Evolutionary conservation across 2,113 vertebrate genomes (phyloP), one percentile per base, ranked within the genome.

Genomic region (Grus americana): DNA sequence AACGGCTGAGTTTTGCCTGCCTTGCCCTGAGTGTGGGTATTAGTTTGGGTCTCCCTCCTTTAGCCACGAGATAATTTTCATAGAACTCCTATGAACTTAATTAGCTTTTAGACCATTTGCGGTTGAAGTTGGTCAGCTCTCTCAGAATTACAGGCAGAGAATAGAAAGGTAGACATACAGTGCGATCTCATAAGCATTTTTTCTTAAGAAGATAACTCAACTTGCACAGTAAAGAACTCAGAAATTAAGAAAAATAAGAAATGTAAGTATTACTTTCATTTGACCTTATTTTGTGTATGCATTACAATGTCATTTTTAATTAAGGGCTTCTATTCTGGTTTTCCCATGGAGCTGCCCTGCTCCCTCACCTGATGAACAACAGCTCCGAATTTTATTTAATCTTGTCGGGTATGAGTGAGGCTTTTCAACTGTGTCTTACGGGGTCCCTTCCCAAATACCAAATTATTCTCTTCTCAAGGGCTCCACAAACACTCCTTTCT

Each of bases 361-460:
- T 79, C 46, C 23, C 16, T 75, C 23, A 46, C 19, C 5, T 1
- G 1, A 27, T 40, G 26, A 88, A 58, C 23, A 54, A 21, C 3
- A 1, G 8, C 29, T 85, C 52, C 0, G 0, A 29, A 46, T 86
- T 75, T 85, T 54, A 22, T 44, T 90, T 63, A 67, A 59, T 83
- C 42, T 15, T 61, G 5, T 68, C 3, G 1, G 15, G 21, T 50
- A 13, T 16, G 24, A 44, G 29, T 58, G 26, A 79, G 17, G 22
- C 32, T 86, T 83, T 83, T 61, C 55, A 46, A 6, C 23, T 73
- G 20, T 0, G 0, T 67, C 40, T 82, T 44, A 36, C 0, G 1
- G 52, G 1, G 18, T 55, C 16, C 46, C 19, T 79, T 76, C 40
- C 34, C 23, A 55, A 91, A 67, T 9, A 73, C 11, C 72, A 86